These are phyloP conservation scores for Tamias sibiricus DNA, from an alignment of 2,113 vertebrate species.

Conservation along the genomic window DNA sequence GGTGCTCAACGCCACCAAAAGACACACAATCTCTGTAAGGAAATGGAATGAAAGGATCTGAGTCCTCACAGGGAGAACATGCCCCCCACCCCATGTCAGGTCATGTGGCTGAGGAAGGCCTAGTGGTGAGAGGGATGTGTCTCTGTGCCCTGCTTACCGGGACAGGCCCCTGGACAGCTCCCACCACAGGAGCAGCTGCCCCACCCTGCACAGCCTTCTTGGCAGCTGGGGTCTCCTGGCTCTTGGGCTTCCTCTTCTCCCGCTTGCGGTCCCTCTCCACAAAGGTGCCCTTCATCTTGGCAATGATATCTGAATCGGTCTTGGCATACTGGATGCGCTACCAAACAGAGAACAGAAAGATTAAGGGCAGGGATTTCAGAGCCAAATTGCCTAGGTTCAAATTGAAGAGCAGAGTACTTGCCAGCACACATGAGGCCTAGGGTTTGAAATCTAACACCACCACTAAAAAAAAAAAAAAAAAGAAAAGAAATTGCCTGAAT, in stretches of 20 bases:
- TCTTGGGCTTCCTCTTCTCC: slow-evolving; percentile 92
- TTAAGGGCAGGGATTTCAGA: not conserved
- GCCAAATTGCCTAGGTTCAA: not conserved
- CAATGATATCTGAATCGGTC: slow-evolving; percentile 94
- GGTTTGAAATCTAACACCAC: too few species aligned
- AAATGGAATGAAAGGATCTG: not conserved
- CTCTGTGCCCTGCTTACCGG: slow-evolving; percentile 85
- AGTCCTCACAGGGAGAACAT: not conserved
- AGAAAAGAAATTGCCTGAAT: not conserved
- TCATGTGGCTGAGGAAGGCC: rapidly evolving
- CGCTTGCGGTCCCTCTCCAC: slow-evolving; percentile 95
- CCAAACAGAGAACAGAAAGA: not conserved
- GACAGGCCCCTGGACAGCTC: slow-evolving; percentile 88
- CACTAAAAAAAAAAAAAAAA: not conserved
- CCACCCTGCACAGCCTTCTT: slow-evolving; percentile 90
- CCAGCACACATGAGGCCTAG: too few species aligned
- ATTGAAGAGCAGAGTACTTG: not conserved
- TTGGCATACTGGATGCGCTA: slow-evolving; percentile 95
- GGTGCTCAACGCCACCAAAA: not conserved
- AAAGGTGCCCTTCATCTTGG: slow-evolving; percentile 96
- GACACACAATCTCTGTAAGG: not conserved
- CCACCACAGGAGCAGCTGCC: slow-evolving; percentile 83
- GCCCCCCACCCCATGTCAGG: too few species aligned
- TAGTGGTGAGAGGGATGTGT: rapidly evolving
- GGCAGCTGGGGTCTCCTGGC: slow-evolving; percentile 81